Conservation (phyloP, 2,113 vertebrate genomes). For the Hippocampus comes region DNA sequence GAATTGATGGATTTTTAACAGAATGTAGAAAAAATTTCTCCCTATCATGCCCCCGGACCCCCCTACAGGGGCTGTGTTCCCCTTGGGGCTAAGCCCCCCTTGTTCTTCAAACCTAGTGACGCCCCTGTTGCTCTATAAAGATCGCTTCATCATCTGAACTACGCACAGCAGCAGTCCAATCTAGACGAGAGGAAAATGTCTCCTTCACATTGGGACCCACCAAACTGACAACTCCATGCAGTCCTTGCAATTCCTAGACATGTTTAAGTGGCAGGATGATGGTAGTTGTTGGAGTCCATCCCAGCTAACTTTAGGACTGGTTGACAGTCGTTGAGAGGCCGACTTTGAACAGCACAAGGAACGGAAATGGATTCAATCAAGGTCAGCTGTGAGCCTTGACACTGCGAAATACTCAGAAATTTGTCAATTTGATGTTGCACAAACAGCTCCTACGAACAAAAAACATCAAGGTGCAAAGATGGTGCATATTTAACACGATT, state of each 20-base stretch:
- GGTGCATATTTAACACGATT: background rate
- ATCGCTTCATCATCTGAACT: background rate
- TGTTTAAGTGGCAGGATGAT: background rate
- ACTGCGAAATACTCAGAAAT: background rate
- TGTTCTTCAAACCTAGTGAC: too few relatives aligned
- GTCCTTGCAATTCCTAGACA: background rate
- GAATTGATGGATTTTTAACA: too few relatives aligned
- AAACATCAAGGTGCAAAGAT: background rate
- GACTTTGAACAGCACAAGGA: background rate
- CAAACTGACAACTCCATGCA: background rate
- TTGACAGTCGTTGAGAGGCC: background rate
- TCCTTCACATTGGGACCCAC: background rate
- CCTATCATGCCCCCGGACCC: too few relatives aligned
- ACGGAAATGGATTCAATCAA: background rate
- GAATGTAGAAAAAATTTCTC: too few relatives aligned
- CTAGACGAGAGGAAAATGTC: too few relatives aligned
- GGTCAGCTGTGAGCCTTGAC: background rate
- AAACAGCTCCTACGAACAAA: background rate
- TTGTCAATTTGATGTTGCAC: background rate
- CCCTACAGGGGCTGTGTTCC: too few relatives aligned
- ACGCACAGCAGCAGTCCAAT: background rate
- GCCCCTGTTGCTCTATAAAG: background rate
- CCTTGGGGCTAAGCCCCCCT: too few relatives aligned
- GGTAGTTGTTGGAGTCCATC: too few relatives aligned
- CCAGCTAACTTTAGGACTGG: background rate